These are phyloP conservation scores for Meda fulgida DNA, from an alignment of 2,797 vertebrate species.

Conservation along the genomic window DNA sequence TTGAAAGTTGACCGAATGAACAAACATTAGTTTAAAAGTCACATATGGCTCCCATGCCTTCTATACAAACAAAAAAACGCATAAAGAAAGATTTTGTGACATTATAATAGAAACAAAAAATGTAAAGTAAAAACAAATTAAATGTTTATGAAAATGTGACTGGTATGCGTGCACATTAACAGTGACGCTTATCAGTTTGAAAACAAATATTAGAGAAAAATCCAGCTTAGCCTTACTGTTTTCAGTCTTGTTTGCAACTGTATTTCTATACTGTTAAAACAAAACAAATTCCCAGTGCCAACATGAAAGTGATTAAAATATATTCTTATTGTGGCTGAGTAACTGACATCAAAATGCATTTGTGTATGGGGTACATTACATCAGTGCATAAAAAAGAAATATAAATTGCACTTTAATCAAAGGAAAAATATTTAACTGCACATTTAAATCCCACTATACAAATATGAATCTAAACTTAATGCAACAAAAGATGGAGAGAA, in stretches of 20 bases:
- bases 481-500: slow-evolving; percentile 64
- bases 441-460: slow-evolving; percentile 80
- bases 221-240: slow-evolving; percentile 27
- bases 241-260: slow-evolving; percentile 11
- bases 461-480: slow-evolving; percentile 83
- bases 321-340: slow-evolving; percentile 55
- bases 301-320: slow-evolving; percentile 44
- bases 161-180: neutral
- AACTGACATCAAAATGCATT: slow-evolving; percentile 67
- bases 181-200: neutral
- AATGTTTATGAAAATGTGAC: slow-evolving; percentile 30
- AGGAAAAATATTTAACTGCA: slow-evolving; percentile 75
- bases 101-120: slow-evolving; percentile 28
- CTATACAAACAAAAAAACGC: slow-evolving; percentile 18
- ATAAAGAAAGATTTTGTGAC: slow-evolving; percentile 19
- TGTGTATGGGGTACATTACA: slow-evolving; percentile 68
- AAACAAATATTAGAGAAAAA: slow-evolving; percentile 35
- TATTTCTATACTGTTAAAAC: slow-evolving; percentile 8
- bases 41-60: slow-evolving; percentile 26
- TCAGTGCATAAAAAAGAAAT: slow-evolving; percentile 63
- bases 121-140: slow-evolving; percentile 18
- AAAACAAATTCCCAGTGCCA: slow-evolving; percentile 32
- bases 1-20: slow-evolving; percentile 15
- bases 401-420: slow-evolving; percentile 81
- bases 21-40: slow-evolving; percentile 3